Base-by-base conservation (phyloP, 2,797 vertebrate species). In the Acomys russatus region DNA sequence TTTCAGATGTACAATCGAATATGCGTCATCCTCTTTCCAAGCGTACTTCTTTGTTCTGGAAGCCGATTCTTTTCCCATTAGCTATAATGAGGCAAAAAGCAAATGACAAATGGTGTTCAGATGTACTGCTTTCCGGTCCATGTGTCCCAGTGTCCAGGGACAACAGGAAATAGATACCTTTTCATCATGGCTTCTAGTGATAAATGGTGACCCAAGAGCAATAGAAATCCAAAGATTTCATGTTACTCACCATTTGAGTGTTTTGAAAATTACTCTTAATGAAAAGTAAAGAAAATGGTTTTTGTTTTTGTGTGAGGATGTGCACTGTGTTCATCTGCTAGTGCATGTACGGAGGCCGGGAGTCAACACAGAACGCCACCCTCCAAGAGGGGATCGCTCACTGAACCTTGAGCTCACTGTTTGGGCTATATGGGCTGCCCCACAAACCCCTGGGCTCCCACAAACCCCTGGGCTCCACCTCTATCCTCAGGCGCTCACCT, bases 1-100 rank as follows among this genome's bases (percentile, higher is more conserved):
- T 89, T 97, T 97, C 96, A 97, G 97, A 97, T 88, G 86, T 77
- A 97, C 66, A 97, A 97, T 97, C 96, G 96, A 96, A 97, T 97
- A 97, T 90, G 94, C 97, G 97, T 86, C 97, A 59, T 95, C 59
- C 61, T 88, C 51, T 87, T 94, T 94, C 93, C 94, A 96, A 98
- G 96, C 93, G 71, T 87, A 59, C 96, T 96, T 85, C 86, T 97
- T 97, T 97, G 95, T 97, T 96, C 91, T 92, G 96, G 93, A 98
- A 97, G 88, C 92, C 78, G 68, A 77, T 96, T 97, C 96, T 98
- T 97, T 98, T 92, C 94, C 90, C 68, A 96, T 97, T 98, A 96
- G 91, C 95, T 97, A 95, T 95, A 96, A 77, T 94, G 80, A 93
- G 91, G 54, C 94, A 97, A 97, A 97, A 49, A 97, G 97, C 74